Conservation (phyloP, 2,113 vertebrate genomes). For the Carettochelys insculpta region DNA sequence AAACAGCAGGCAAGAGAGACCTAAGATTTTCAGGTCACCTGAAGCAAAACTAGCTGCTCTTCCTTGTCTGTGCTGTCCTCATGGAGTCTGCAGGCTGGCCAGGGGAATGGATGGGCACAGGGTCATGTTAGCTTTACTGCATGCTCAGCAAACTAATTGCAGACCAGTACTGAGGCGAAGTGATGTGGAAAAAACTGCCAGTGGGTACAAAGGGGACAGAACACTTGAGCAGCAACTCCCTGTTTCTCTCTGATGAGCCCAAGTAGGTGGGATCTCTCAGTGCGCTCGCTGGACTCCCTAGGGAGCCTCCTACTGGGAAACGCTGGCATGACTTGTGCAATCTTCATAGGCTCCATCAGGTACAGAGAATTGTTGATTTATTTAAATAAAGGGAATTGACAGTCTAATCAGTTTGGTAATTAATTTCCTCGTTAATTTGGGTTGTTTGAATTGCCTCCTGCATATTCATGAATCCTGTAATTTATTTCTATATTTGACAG, state of each 20-base stretch:
- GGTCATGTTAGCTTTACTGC: neutral
- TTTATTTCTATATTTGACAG: constrained; percentile 68
- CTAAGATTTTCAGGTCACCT: neutral
- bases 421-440: constrained; percentile 73
- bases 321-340: neutral
- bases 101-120: neutral
- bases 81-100: neutral
- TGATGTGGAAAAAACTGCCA: neutral
- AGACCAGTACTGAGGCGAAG: neutral
- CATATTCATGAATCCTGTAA: constrained; percentile 66
- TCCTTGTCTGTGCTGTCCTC: neutral
- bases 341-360: constrained; percentile 22
- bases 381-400: constrained; percentile 71
- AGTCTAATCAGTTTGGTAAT: constrained; percentile 73
- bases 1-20: neutral
- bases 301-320: neutral
- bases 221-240: rapidly evolving
- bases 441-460: constrained; percentile 67
- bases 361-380: constrained; percentile 69
- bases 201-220: neutral
- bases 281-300: neutral
- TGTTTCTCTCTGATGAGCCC: neutral
- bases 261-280: neutral
- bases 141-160: neutral
- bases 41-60: neutral